phyloP scores from a whole-genome alignment of 2,888 invertebrate species.

The Colletes collaris region DNA sequence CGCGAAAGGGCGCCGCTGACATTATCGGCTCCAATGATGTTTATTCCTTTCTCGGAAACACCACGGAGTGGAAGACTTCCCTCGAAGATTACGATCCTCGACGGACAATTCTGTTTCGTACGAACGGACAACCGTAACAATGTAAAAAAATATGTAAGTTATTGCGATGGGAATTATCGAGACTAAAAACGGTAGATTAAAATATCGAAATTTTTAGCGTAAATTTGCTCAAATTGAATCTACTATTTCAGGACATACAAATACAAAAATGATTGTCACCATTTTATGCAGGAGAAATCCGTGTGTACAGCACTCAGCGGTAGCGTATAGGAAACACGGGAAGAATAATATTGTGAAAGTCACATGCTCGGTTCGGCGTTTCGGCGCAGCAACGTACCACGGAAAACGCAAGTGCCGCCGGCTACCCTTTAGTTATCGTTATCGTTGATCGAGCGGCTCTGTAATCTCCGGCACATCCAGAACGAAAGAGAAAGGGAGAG shows the following conservation, averaged over 20 bases:
- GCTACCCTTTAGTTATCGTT: conserved; percentile 62
- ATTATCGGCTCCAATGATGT: conserved; percentile 42
- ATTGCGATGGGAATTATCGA: no score
- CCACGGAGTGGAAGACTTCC: not conserved
- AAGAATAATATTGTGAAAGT: conserved; percentile 28
- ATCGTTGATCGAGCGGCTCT: conserved; percentile 59
- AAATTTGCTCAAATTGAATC: no score
- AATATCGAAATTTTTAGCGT: no score
- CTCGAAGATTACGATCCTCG: no score
- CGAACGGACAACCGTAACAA: no score
- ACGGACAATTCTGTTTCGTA: no score
- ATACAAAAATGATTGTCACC: no score
- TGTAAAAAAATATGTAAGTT: no score
- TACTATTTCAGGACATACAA: no score
- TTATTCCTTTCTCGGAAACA: conserved; percentile 24
- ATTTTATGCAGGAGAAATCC: not conserved
- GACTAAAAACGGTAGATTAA: no score
- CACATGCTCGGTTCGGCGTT: conserved; percentile 23
- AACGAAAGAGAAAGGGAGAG: conserved; percentile 50
- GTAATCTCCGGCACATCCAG: conserved; percentile 48
- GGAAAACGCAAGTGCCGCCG: conserved; percentile 26
- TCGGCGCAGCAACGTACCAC: conserved; percentile 13
- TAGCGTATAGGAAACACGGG: not conserved
- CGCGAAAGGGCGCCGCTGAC: conserved; percentile 19
- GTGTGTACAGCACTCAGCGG: no score